Conservation (phyloP, 2,113 vertebrate species). For the Tiliqua scincoides region DNA sequence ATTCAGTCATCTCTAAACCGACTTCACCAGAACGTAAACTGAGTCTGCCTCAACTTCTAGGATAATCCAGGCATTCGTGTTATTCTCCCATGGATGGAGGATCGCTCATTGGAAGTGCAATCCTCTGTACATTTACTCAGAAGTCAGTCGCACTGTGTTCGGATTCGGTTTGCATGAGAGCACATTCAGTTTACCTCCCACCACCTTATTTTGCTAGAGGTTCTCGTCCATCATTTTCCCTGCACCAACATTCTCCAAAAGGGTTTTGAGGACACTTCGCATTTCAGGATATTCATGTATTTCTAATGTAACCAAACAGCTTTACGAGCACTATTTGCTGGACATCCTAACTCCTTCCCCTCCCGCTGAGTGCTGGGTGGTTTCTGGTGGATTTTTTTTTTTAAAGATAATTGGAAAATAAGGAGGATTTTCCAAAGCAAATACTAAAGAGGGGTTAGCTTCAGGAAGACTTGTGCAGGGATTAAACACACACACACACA, state of each 20-base stretch:
- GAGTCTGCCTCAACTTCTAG: too few relatives aligned
- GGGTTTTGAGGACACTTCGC: constrained; percentile 77
- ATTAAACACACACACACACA: neutral
- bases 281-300: constrained; percentile 82
- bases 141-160: too few relatives aligned
- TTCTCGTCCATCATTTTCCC: constrained; percentile 63
- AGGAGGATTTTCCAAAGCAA: constrained; percentile 47
- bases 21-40: neutral
- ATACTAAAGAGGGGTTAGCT: neutral
- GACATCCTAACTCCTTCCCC: constrained; percentile 79
- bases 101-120: neutral
- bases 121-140: too few relatives aligned
- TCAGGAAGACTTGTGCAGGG: neutral
- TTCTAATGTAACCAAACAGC: constrained; percentile 83
- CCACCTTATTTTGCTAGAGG: constrained; percentile 57
- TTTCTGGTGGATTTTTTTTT: neutral
- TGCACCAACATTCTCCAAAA: constrained; percentile 61
- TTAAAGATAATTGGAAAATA: constrained; percentile 61
- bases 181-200: constrained; percentile 76
- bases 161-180: constrained; percentile 78
- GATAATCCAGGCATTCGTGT: neutral
- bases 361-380: constrained; percentile 63
- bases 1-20: neutral
- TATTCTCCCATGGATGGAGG: neutral
- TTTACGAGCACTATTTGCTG: constrained; percentile 78